Percentiles rank a stretch among this genome's conserved stretches.
Evolutionary conservation across 2,888 invertebrate species (phyloP).

Genomic region (Drosophila cognata): DNA sequence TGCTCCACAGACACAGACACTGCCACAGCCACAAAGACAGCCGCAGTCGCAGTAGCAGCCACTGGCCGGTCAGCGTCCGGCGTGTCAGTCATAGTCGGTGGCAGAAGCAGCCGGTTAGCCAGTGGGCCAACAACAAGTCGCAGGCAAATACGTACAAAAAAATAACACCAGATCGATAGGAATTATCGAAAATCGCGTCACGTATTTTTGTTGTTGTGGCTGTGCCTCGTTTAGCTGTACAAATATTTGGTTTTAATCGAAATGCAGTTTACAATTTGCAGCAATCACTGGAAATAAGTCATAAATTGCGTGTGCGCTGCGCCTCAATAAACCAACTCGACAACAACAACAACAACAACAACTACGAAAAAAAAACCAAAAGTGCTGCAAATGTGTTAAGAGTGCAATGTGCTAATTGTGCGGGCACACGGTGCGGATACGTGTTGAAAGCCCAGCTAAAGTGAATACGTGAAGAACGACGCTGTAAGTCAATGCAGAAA

Average conservation of each 20-base stretch:
- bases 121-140: constrained; percentile 68
- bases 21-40: constrained; percentile 12
- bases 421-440: constrained; percentile 66
- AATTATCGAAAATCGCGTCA: constrained; percentile 73
- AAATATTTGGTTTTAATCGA: constrained; percentile 50
- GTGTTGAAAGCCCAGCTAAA: constrained; percentile 50
- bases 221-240: constrained; percentile 13
- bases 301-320: constrained; percentile 50
- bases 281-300: constrained; percentile 49
- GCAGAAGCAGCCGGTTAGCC: constrained; percentile 69
- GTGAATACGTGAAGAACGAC: constrained; percentile 14
- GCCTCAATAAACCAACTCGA: constrained; percentile 8
- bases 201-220: constrained; percentile 6
- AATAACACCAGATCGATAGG: constrained; percentile 70
- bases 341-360: constrained; percentile 1
- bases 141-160: constrained; percentile 42
- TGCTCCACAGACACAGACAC: constrained; percentile 61
- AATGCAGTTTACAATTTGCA: constrained; percentile 33
- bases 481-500: constrained; percentile 25
- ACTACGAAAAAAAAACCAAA: constrained; percentile 11
- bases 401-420: constrained; percentile 80
- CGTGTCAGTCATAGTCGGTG: constrained; percentile 61
- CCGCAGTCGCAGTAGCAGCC: constrained; percentile 19
- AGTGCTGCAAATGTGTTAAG: constrained; percentile 27
- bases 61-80: constrained; percentile 70